Percentiles rank a stretch among this genome's conserved stretches.
phyloP scores from a whole-genome alignment of 2,797 vertebrate genomes.

The Percopsis omiscomaycus region DNA sequence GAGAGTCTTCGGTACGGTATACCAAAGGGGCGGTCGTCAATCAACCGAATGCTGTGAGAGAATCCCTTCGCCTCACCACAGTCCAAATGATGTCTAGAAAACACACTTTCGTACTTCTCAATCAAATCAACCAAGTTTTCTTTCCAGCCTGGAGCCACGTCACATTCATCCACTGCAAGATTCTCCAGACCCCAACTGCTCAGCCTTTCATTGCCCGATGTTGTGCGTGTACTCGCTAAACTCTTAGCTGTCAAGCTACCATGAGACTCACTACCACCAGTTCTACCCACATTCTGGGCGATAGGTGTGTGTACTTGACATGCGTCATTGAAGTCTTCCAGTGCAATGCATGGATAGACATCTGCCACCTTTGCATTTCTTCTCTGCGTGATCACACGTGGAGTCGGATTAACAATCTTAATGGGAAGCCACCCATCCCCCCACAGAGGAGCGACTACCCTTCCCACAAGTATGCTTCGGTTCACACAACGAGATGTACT shows the following conservation, averaged over 20 bases:
- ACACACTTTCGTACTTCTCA: too few species aligned
- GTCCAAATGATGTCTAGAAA: too few species aligned
- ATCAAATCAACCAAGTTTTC: too few species aligned
- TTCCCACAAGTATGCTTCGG: neutral
- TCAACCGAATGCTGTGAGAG: too few species aligned
- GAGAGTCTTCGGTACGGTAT: too few species aligned
- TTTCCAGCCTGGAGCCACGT: too few species aligned
- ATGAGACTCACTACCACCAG: neutral
- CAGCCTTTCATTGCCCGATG: too few species aligned
- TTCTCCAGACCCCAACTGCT: too few species aligned
- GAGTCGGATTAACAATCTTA: neutral
- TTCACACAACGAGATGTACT: neutral
- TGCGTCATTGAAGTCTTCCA: neutral
- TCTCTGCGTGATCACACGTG: neutral
- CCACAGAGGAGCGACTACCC: neutral
- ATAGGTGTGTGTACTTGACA: neutral
- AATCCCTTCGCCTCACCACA: too few species aligned
- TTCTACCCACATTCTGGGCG: neutral
- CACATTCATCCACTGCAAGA: too few species aligned
- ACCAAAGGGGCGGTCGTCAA: too few species aligned
- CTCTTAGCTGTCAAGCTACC: neutral
- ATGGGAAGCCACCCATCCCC: constrained; percentile 1
- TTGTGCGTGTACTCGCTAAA: too few species aligned
- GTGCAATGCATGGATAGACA: neutral
- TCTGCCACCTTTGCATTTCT: neutral